These are phyloP conservation scores for Buteo buteo DNA, from an alignment of 2,113 vertebrate genomes.

Conservation along the genomic window DNA sequence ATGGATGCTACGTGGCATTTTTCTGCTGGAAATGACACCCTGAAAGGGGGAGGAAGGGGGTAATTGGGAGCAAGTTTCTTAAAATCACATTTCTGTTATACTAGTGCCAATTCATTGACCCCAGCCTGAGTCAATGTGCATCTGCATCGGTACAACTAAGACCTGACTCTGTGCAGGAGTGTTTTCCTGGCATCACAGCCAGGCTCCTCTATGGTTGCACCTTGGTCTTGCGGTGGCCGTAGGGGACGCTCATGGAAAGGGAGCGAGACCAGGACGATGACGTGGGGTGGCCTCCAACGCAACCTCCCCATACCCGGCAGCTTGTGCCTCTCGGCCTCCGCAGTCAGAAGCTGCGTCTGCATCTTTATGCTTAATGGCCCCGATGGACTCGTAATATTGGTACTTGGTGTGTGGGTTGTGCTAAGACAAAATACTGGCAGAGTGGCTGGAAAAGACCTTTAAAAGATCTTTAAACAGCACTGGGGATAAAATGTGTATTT, in stretches of 20 bases:
- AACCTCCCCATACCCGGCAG: rapidly evolving
- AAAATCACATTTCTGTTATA: background rate
- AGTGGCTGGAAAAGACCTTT: background rate
- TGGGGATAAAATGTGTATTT: background rate
- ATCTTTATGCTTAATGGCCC: background rate
- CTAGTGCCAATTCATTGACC: background rate
- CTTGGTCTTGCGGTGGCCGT: background rate
- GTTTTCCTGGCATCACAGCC: rapidly evolving
- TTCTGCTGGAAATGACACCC: background rate
- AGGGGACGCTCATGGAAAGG: no score
- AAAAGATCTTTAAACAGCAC: background rate
- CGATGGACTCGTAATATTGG: background rate
- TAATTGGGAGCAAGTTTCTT: background rate
- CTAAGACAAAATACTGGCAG: background rate
- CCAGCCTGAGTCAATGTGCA: background rate
- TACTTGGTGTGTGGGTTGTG: background rate
- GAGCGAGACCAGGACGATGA: rapidly evolving
- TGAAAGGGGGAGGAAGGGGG: background rate
- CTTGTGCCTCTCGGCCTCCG: rapidly evolving
- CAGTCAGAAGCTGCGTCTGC: background rate
- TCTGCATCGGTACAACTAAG: background rate
- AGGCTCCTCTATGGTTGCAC: background rate
- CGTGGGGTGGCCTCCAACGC: rapidly evolving
- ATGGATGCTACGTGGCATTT: background rate
- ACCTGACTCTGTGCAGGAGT: background rate